These are phyloP conservation scores for Siderastrea radians DNA, from an alignment of 92 coral and sea anemone species.

Conservation along the genomic window DNA sequence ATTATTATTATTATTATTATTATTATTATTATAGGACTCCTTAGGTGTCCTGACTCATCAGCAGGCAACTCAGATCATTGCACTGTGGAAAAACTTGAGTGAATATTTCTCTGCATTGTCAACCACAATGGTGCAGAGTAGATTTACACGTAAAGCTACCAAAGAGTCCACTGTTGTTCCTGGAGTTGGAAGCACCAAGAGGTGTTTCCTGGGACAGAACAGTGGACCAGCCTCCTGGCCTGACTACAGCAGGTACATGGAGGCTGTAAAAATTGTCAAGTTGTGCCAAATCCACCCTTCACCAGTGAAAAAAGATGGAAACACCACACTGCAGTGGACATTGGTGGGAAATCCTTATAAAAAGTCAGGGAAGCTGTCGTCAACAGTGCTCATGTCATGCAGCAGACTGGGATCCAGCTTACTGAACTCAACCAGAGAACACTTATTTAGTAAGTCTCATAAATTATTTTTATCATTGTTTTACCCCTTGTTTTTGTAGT, in stretches of 20 bases:
- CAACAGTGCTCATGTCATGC: slow-evolving; percentile 35
- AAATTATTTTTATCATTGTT: no score
- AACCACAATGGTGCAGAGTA: slow-evolving; percentile 46
- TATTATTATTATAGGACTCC: no score
- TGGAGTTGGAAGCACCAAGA: slow-evolving; percentile 68
- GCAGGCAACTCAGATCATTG: slow-evolving; percentile 47
- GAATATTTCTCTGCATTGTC: slow-evolving; percentile 48
- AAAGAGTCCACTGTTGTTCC: slow-evolving; percentile 59
- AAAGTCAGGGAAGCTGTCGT: slow-evolving; percentile 55
- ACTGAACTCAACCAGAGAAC: slow-evolving; percentile 71
- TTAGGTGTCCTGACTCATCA: slow-evolving; percentile 39
- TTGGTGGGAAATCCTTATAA: slow-evolving; percentile 31
- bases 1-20: no score
- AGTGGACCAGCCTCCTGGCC: slow-evolving; percentile 82
- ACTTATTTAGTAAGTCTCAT: slow-evolving; percentile 24
- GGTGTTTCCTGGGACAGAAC: slow-evolving; percentile 70
- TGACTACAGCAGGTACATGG: slow-evolving; percentile 76
- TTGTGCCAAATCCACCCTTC: slow-evolving; percentile 64
- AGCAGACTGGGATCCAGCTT: slow-evolving; percentile 62
- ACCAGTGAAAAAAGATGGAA: slow-evolving; percentile 21
- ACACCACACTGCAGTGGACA: slow-evolving; percentile 52
- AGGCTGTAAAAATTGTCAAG: slow-evolving; percentile 48
- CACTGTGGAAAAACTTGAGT: slow-evolving; percentile 53
- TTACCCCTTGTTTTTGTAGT: no score
- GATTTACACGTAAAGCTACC: slow-evolving; percentile 57